These are phyloP conservation scores for Clunio marinus DNA, from an alignment of 2,888 invertebrate species.

Conservation along the genomic window DNA sequence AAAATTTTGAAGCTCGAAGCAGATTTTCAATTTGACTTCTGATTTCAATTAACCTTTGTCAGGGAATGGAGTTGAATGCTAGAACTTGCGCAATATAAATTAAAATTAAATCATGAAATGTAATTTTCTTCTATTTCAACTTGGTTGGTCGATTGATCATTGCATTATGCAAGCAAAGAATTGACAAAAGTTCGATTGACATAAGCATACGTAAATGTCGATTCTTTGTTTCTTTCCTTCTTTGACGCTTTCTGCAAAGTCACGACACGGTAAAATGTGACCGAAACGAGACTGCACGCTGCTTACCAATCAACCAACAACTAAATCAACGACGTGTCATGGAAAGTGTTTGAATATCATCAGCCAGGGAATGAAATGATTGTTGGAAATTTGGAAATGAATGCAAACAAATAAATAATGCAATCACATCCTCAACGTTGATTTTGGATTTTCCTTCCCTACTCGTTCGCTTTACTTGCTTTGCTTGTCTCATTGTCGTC, in stretches of 20 bases:
- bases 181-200: too few species aligned
- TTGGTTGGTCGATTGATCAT: not conserved
- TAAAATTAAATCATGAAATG: not conserved
- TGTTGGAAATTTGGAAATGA: not conserved
- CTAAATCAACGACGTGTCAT: not conserved
- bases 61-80: too few species aligned
- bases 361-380: not conserved
- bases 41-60: too few species aligned
- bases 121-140: not conserved
- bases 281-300: too few species aligned
- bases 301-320: too few species aligned
- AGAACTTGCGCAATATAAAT: too few species aligned
- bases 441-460: not conserved
- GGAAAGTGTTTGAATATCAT: slow-evolving; percentile 20
- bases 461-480: too few species aligned
- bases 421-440: not conserved
- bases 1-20: too few species aligned
- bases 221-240: not conserved
- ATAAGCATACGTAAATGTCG: not conserved
- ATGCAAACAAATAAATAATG: not conserved
- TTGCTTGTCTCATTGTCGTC: too few species aligned
- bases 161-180: not conserved
- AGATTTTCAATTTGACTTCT: too few species aligned
- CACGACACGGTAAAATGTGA: not conserved
- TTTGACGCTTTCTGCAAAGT: not conserved